Conservation (phyloP, 1,140 invertebrate species). For the Lucilia sericata region DNA sequence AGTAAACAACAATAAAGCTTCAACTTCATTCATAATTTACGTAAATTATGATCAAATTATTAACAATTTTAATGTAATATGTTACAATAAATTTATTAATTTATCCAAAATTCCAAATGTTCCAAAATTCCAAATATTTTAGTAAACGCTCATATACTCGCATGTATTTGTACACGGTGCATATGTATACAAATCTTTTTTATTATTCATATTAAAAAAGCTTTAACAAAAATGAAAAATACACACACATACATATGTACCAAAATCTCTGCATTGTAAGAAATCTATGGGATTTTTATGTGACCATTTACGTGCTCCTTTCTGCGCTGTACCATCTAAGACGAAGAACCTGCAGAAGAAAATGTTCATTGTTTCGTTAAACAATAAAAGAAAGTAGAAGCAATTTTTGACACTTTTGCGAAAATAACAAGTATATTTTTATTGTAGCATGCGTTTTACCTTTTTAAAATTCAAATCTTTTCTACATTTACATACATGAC, state of each 20-base stretch:
- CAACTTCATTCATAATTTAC: no score
- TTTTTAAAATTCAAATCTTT: conserved; percentile 27
- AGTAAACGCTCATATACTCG: not conserved
- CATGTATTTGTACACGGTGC: not conserved
- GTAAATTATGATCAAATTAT: no score
- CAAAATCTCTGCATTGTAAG: not conserved
- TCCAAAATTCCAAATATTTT: no score
- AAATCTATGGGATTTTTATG: conserved; percentile 22
- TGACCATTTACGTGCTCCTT: conserved; percentile 7
- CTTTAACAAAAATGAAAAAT: no score
- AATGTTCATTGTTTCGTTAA: not conserved
- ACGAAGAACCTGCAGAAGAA: not conserved
- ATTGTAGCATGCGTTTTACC: not conserved
- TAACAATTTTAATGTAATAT: no score
- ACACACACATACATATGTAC: no score
- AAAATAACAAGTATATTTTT: not conserved
- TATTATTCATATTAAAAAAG: conserved; percentile 1
- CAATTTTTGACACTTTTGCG: not conserved
- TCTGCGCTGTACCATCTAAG: not conserved
- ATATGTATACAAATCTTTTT: not conserved
- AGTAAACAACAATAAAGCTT: no score
- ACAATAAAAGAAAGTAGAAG: not conserved
- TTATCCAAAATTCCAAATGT: no score
- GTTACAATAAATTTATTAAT: no score
- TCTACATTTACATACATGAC: not conserved